Percentiles rank a stretch among this genome's conserved stretches.
phyloP scores from a whole-genome alignment of 2,113 vertebrate genomes.

The Nothobranchius furzeri region DNA sequence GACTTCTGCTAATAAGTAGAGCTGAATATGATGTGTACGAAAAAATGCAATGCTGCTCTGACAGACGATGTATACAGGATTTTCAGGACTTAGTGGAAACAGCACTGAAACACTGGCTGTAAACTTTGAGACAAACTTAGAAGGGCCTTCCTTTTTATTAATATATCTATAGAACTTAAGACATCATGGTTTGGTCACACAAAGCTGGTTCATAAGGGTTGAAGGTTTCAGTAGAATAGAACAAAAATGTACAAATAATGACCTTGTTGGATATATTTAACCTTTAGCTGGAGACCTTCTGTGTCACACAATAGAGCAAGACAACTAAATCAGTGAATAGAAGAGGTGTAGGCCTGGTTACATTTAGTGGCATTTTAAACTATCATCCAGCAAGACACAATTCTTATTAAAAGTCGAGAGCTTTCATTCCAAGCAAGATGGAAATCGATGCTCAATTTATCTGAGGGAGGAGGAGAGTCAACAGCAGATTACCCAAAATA shows the following conservation, averaged over 20 bases:
- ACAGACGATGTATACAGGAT: not conserved
- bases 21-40: slow-evolving; percentile 58
- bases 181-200: not conserved
- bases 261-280: not conserved
- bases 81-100: too few relatives aligned
- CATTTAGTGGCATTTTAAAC: not conserved
- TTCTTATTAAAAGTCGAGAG: slow-evolving; percentile 19
- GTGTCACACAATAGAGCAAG: not conserved
- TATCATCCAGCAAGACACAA: slow-evolving; percentile 2
- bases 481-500: not conserved
- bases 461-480: not conserved
- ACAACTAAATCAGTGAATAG: not conserved
- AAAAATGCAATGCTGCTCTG: slow-evolving; percentile 50
- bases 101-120: slow-evolving; percentile 28
- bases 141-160: not conserved
- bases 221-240: not conserved
- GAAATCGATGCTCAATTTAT: slow-evolving; percentile 7
- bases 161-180: not conserved
- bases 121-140: slow-evolving; percentile 15
- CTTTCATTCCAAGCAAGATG: slow-evolving; percentile 1
- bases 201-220: not conserved
- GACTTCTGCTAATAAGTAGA: slow-evolving; percentile 51
- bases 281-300: not conserved
- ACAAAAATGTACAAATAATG: not conserved
- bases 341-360: too few relatives aligned